Evolutionary conservation across 92 coral and sea anemone species (phyloP).

Genomic region (Blastomussa wellsi): DNA sequence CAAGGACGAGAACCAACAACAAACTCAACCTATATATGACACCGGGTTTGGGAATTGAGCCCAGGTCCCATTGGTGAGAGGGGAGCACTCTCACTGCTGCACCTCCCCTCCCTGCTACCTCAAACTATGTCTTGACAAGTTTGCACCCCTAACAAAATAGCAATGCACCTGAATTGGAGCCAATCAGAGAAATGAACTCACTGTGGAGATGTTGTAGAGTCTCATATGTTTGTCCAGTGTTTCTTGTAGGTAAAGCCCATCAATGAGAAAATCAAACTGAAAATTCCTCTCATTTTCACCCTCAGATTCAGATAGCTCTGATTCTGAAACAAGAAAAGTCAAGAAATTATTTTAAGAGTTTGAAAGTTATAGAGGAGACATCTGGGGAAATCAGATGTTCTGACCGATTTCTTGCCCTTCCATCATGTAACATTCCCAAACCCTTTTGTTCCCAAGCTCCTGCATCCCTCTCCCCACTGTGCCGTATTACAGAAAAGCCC

Average conservation of each 20-base stretch:
- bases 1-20: too few species aligned
- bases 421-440: neutral
- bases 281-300: slow-evolving; percentile 57
- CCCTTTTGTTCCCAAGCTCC: too few species aligned
- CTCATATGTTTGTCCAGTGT: slow-evolving; percentile 82
- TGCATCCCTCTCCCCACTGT: too few species aligned
- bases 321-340: slow-evolving; percentile 23
- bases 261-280: slow-evolving; percentile 88
- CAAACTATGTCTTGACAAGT: too few species aligned
- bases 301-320: slow-evolving; percentile 61
- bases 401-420: neutral
- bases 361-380: neutral
- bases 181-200: slow-evolving; percentile 42
- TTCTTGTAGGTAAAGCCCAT: slow-evolving; percentile 78
- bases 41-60: too few species aligned
- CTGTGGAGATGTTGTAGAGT: slow-evolving; percentile 78
- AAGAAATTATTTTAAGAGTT: neutral
- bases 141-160: too few species aligned
- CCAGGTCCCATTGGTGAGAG: too few species aligned
- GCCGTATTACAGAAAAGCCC: too few species aligned
- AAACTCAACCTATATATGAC: too few species aligned
- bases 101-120: too few species aligned
- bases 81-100: too few species aligned
- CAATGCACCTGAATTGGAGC: neutral
- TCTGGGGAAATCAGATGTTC: neutral